These are phyloP conservation scores for Phrynocephalus forsythii DNA, from an alignment of 2,797 vertebrate species.

Conservation along the genomic window DNA sequence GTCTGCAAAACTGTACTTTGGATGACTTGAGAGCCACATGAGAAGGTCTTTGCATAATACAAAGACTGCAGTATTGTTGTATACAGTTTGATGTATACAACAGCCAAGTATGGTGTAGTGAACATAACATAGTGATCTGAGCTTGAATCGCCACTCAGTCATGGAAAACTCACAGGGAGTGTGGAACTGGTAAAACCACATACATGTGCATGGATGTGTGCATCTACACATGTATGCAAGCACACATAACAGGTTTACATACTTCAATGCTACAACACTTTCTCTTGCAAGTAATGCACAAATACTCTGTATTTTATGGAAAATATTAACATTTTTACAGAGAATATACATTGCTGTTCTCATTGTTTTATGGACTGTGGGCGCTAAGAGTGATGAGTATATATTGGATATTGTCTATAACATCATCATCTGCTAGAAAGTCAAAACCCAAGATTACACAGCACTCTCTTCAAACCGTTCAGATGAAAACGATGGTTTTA, in stretches of 20 bases:
- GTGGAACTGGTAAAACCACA: no score
- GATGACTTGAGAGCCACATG: not conserved
- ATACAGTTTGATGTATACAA: not conserved
- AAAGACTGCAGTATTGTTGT: not conserved
- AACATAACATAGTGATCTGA: no score
- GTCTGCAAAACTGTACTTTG: not conserved
- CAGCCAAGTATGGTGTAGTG: no score
- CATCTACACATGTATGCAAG: no score
- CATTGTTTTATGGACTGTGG: not conserved
- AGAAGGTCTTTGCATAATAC: not conserved
- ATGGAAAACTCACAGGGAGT: no score
- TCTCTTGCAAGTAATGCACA: not conserved
- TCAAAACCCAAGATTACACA: not conserved
- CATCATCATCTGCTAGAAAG: not conserved
- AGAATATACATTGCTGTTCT: not conserved
- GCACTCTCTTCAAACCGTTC: not conserved
- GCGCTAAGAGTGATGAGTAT: not conserved
- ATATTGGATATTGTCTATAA: not conserved
- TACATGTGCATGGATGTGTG: no score
- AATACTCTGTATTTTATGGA: not conserved
- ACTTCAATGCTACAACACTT: no score
- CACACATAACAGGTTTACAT: no score
- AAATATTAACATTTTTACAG: not conserved
- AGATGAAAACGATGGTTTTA: constrained; percentile 11
- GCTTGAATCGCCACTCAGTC: no score